phyloP scores from a whole-genome alignment of 1,140 invertebrate species.

The Oryzaephilus surinamensis region DNA sequence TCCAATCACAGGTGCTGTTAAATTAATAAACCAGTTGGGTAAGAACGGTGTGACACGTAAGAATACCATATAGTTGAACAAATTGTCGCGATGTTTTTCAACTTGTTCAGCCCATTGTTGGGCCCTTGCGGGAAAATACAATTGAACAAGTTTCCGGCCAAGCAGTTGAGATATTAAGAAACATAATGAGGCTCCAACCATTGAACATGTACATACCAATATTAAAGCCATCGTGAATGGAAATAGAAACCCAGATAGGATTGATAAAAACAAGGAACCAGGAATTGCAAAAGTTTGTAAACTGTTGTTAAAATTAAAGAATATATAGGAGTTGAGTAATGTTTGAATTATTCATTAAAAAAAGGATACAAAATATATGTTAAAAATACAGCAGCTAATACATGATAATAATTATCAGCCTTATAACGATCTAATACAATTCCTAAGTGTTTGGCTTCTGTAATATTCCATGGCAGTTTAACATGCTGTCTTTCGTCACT shows the following conservation, averaged over 20 bases:
- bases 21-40: conserved; percentile 99
- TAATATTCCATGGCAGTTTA: conserved; percentile 86
- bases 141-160: conserved; percentile 72
- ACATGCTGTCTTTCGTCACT: conserved; percentile 83
- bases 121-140: conserved; percentile 83
- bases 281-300: conserved; percentile 99
- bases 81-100: conserved; percentile 72
- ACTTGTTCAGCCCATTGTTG: conserved; percentile 77
- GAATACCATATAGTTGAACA: conserved; percentile 96
- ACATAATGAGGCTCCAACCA: conserved; percentile 89
- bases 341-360: conserved; percentile 2
- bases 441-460: conserved; percentile 93
- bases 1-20: conserved; percentile 91
- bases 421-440: conserved; percentile 86
- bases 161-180: conserved; percentile 86
- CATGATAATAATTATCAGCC: conserved; percentile 87
- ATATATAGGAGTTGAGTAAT: conserved; percentile 1
- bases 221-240: conserved; percentile 81
- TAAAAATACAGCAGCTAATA: conserved; percentile 78
- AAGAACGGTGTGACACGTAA: conserved; percentile 93
- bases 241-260: conserved; percentile 95
- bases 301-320: conserved; percentile 41
- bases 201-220: conserved; percentile 93
- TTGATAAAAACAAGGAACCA: conserved; percentile 95
- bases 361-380: conserved; percentile 99